Percentiles rank a stretch among this genome's conserved stretches.
phyloP scores from a whole-genome alignment of 1,140 invertebrate genomes.

The Mizuhopecten yessoensis region DNA sequence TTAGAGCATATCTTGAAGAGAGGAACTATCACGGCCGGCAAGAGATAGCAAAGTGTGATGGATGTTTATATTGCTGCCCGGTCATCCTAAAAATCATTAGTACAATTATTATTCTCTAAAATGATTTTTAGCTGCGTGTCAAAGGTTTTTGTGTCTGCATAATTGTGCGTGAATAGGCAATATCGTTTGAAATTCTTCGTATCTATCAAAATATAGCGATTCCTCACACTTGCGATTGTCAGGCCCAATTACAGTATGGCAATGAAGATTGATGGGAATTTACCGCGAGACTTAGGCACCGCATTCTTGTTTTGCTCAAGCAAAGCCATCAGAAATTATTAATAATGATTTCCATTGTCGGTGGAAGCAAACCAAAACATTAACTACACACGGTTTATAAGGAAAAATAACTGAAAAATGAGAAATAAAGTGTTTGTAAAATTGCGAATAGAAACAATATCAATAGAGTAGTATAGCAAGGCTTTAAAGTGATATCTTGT shows the following conservation, averaged over 20 bases:
- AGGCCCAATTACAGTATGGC: neutral
- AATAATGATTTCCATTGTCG: neutral
- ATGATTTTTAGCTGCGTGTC: neutral
- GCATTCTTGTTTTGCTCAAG: neutral
- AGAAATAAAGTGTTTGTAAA: no score
- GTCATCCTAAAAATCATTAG: neutral
- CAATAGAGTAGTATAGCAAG: no score
- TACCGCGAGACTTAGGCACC: neutral
- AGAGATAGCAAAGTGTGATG: neutral
- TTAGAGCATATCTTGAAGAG: no score
- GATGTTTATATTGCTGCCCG: neutral
- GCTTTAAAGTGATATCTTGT: no score
- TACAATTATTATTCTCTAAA: neutral
- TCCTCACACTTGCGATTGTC: neutral
- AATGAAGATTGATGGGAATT: neutral
- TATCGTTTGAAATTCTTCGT: neutral
- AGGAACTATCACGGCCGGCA: neutral
- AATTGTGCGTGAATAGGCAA: conserved; percentile 1
- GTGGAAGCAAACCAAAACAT: neutral
- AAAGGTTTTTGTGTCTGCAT: conserved; percentile 9
- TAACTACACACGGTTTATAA: no score
- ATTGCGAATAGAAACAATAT: no score
- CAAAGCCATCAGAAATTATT: neutral
- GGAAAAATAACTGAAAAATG: no score
- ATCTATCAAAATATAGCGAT: conserved; percentile 24